A percentile compares a stretch with the other conserved stretches of the same genome.
Evolutionary conservation across 2,797 vertebrate genomes (phyloP).

Genomic region (Danio kyathit): DNA sequence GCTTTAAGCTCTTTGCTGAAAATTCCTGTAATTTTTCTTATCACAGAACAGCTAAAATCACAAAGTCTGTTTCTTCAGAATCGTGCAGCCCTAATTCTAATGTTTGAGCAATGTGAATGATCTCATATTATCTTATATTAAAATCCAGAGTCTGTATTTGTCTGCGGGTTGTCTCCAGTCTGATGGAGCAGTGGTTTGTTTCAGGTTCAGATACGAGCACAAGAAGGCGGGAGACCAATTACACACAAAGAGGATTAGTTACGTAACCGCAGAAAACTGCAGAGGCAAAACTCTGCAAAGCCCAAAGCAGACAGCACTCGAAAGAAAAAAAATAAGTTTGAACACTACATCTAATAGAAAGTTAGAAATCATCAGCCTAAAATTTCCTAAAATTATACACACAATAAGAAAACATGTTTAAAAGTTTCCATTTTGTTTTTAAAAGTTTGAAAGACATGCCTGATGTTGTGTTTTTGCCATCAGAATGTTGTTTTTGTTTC

Average conservation of each 20-base stretch:
- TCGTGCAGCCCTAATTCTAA: not conserved
- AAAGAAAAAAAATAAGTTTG: not conserved
- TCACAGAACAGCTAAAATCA: not conserved
- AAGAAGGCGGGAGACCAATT: slow-evolving; percentile 44
- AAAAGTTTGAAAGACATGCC: no score
- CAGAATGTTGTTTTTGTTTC: no score
- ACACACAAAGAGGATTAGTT: slow-evolving; percentile 57
- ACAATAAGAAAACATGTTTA: not conserved
- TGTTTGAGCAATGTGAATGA: not conserved
- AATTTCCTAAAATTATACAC: no score
- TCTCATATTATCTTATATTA: not conserved
- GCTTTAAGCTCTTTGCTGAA: not conserved
- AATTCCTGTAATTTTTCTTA: not conserved
- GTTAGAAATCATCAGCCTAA: not conserved
- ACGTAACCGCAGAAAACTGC: slow-evolving; percentile 43
- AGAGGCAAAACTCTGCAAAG: slow-evolving; percentile 17
- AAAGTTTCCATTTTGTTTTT: no score
- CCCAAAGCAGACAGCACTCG: slow-evolving; percentile 1
- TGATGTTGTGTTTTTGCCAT: no score
- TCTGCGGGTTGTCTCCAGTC: not conserved
- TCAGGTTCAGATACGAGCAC: slow-evolving; percentile 37
- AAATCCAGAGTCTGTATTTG: not conserved
- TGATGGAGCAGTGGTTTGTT: slow-evolving; percentile 18
- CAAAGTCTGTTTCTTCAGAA: not conserved
- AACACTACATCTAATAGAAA: not conserved